phyloP scores from a whole-genome alignment of 2,888 invertebrate species.

The Diogma glabrata region DNA sequence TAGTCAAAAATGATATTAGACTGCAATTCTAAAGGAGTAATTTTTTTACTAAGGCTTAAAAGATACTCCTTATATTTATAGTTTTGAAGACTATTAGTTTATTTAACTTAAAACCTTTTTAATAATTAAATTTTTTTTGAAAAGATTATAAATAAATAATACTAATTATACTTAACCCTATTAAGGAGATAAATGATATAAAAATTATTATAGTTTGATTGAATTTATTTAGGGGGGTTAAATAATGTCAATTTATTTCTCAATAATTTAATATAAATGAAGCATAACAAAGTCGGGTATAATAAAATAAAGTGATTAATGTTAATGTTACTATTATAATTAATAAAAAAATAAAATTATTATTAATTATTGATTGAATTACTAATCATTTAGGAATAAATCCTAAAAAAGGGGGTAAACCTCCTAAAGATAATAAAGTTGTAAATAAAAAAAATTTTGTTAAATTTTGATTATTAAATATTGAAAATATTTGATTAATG shows the following conservation, averaged over 20 bases:
- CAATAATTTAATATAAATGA: not conserved
- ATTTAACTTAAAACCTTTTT: not conserved
- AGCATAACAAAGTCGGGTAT: not conserved
- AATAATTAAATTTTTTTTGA: not conserved
- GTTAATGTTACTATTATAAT: not conserved
- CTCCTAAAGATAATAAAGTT: constrained; percentile 45
- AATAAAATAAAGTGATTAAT: not conserved
- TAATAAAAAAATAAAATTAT: not conserved
- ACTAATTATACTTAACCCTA: not conserved
- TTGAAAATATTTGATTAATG: constrained; percentile 41
- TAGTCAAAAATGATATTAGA: not conserved
- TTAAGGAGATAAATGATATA: not conserved
- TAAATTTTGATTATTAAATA: constrained; percentile 28
- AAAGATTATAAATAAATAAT: not conserved
- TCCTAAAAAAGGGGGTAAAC: constrained; percentile 47
- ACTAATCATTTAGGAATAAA: not conserved
- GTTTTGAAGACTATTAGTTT: not conserved
- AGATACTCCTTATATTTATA: not conserved
- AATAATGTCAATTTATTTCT: not conserved
- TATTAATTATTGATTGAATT: constrained; percentile 25
- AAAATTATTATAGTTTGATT: constrained; percentile 25
- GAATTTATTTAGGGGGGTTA: constrained; percentile 23
- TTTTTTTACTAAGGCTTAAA: not conserved
- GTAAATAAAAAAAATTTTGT: constrained; percentile 42
- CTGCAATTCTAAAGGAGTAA: not conserved